Evolutionary conservation across 2,888 invertebrate genomes (phyloP).

Genomic region (Spilarctia lutea): DNA sequence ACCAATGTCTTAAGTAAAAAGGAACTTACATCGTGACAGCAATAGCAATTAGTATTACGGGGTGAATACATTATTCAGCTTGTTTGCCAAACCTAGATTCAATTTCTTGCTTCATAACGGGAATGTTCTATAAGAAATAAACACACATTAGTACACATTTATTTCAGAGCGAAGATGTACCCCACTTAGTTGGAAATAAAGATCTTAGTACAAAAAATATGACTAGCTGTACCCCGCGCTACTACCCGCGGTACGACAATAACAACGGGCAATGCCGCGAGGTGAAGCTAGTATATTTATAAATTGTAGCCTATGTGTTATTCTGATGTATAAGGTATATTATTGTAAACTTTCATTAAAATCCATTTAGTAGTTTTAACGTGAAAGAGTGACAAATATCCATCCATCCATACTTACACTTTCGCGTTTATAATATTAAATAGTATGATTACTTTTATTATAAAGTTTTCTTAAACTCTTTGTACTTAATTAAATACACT

Average conservation of each 20-base stretch:
- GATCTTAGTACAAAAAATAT: not conserved
- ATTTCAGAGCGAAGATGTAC: not conserved
- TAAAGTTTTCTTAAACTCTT: not conserved
- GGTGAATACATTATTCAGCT: not conserved
- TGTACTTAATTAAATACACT: not conserved
- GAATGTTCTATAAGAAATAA: constrained; percentile 28
- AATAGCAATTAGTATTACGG: not conserved
- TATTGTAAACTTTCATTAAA: too few species aligned
- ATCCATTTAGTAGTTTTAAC: too few species aligned
- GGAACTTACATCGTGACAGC: constrained; percentile 11
- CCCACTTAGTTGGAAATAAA: not conserved
- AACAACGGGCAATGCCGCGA: too few species aligned
- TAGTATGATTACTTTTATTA: not conserved
- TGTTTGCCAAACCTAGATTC: constrained; percentile 26
- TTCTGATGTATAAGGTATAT: too few species aligned
- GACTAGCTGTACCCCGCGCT: too few species aligned
- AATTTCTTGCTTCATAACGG: constrained; percentile 21
- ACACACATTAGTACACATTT: not conserved
- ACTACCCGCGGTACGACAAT: too few species aligned
- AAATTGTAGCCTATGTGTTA: too few species aligned
- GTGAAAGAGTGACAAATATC: too few species aligned
- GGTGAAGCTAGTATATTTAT: too few species aligned
- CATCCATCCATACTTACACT: too few species aligned
- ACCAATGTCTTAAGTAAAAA: too few species aligned
- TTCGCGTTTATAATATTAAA: too few species aligned